A percentile compares a stretch with the other conserved stretches of the same genome.
Evolutionary conservation across 2,888 invertebrate species (phyloP).

Genomic region (Macropis europaea): DNA sequence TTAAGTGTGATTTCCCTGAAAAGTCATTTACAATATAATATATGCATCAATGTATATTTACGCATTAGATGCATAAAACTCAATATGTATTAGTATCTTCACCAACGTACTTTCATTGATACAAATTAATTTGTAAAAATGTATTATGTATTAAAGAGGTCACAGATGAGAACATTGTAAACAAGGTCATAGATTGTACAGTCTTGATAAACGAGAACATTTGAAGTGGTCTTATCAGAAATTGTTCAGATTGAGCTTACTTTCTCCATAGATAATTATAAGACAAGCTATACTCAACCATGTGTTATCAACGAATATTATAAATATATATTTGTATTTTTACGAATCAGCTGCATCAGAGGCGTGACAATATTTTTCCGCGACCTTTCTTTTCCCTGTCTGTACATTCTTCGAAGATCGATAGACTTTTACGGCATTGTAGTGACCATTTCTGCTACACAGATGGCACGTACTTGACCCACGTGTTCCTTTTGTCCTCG

Average conservation of each 20-base stretch:
- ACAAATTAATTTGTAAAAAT: no score
- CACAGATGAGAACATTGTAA: neutral
- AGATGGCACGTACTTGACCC: conserved; percentile 19
- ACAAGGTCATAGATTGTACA: neutral
- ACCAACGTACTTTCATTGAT: no score
- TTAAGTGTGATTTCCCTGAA: no score
- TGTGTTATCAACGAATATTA: neutral
- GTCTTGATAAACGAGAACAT: neutral
- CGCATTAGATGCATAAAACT: no score
- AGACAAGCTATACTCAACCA: neutral
- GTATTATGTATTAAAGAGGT: no score
- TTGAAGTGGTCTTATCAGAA: neutral
- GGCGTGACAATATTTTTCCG: no score
- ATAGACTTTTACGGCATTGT: neutral
- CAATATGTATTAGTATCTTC: no score
- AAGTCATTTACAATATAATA: no score
- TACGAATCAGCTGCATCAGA: no score
- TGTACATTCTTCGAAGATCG: neutral
- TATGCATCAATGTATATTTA: no score
- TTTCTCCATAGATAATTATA: neutral
- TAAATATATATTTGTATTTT: no score
- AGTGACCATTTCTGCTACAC: neutral
- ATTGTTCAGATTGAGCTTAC: neutral
- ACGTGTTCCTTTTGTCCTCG: conserved; percentile 1
- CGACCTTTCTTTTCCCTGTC: no score